phyloP scores from a whole-genome alignment of 2,888 invertebrate genomes.

The Drosophila bunnanda region DNA sequence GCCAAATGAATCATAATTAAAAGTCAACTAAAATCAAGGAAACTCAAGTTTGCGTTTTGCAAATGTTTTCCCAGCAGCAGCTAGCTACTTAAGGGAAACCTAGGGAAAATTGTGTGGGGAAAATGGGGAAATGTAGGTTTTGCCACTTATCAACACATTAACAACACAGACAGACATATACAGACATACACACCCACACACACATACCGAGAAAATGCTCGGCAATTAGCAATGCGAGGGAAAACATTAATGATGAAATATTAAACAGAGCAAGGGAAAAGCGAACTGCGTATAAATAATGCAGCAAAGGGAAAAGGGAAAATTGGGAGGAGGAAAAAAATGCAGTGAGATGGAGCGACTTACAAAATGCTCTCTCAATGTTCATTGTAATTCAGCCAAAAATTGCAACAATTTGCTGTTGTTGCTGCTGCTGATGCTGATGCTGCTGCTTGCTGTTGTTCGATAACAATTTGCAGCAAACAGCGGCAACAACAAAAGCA shows the following conservation, averaged over 20 bases:
- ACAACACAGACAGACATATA: conserved; percentile 31
- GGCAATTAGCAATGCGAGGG: conserved; percentile 54
- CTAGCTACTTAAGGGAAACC: conserved; percentile 5
- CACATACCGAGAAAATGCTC: conserved; percentile 9
- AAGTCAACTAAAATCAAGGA: conserved; percentile 18
- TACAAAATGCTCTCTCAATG: conserved; percentile 50
- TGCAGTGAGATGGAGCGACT: conserved; percentile 29
- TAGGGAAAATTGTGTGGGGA: background rate
- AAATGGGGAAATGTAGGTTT: background rate
- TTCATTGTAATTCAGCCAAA: conserved; percentile 55
- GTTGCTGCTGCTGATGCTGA: conserved; percentile 6
- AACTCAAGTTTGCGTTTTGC: conserved; percentile 3
- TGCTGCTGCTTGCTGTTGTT: conserved; percentile 28
- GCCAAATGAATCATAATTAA: conserved; percentile 26
- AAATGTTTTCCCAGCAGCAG: conserved; percentile 6
- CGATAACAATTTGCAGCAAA: conserved; percentile 38
- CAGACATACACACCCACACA: conserved; percentile 9
- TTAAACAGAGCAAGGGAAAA: conserved; percentile 49
- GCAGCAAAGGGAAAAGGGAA: conserved; percentile 7
- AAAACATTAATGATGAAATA: conserved; percentile 67
- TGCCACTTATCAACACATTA: conserved; percentile 49
- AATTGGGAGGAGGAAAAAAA: background rate
- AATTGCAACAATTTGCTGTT: conserved; percentile 38
- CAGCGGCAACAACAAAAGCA: conserved; percentile 33
- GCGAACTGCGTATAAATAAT: conserved; percentile 36